Evolutionary conservation across 1,140 invertebrate genomes (phyloP).

Genomic region (Ceratosolen fusciceps): DNA sequence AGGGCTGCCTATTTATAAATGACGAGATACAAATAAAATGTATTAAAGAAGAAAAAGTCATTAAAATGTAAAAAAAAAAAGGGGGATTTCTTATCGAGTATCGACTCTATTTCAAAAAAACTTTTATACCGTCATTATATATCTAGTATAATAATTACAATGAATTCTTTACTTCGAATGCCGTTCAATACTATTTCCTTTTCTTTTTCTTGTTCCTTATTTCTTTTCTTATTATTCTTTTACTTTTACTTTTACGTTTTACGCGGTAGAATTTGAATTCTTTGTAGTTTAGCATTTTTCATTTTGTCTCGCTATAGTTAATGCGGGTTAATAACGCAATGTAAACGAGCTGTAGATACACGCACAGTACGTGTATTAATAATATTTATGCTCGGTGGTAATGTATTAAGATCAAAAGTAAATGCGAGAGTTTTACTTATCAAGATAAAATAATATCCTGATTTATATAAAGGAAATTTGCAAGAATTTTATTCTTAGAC

Average conservation of each 20-base stretch:
- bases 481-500: no score
- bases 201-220: no score
- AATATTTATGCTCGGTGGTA: not conserved
- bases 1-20: not conserved
- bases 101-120: no score
- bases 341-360: not conserved
- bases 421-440: not conserved
- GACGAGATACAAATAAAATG: not conserved
- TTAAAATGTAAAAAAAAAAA: not conserved
- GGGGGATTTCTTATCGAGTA: not conserved
- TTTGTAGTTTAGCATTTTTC: not conserved
- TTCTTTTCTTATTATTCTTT: no score
- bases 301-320: not conserved
- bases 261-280: not conserved
- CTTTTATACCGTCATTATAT: no score
- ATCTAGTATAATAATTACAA: constrained; percentile 14
- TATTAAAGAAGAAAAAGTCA: not conserved
- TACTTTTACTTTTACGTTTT: not conserved
- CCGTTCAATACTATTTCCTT: constrained; percentile 16
- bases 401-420: not conserved
- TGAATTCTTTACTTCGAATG: constrained; percentile 1
- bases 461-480: no score
- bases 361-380: not conserved
- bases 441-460: not conserved
- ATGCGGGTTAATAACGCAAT: not conserved